Evolutionary conservation across 2,797 vertebrate species (phyloP).

Genomic region (Sitta carolinensis): DNA sequence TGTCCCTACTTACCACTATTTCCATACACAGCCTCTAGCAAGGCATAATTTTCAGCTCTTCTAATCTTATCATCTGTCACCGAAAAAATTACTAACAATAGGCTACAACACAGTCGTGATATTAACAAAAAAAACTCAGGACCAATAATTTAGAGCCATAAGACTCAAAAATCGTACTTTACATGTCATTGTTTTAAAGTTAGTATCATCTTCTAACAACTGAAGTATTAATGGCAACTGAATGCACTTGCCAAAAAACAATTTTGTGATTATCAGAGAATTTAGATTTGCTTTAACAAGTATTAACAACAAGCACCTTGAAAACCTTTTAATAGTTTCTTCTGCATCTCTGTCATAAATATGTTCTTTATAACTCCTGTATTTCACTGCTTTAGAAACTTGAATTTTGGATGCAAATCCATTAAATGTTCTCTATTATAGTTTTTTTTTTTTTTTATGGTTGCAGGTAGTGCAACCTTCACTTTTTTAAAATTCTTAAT

Average conservation of each 20-base stretch:
- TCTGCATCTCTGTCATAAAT: not conserved
- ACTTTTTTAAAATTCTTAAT: not conserved
- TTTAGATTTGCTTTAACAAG: not conserved
- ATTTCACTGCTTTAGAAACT: not conserved
- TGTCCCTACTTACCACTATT: not conserved
- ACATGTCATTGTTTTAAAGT: not conserved
- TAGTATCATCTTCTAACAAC: not conserved
- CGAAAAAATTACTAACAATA: not conserved
- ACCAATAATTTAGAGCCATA: not conserved
- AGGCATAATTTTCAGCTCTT: not conserved
- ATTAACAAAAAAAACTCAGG: not conserved
- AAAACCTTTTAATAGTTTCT: not conserved
- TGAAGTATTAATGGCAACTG: not conserved
- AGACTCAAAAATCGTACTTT: not conserved
- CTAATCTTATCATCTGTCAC: not conserved
- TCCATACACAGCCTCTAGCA: not conserved
- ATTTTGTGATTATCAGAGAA: not conserved
- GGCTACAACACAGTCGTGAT: not conserved
- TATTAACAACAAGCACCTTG: not conserved
- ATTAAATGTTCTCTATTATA: not conserved
- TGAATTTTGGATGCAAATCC: not conserved
- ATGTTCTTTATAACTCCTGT: not conserved
- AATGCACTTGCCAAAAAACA: not conserved
- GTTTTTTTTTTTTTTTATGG: not conserved
- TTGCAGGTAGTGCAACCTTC: not conserved